Base-by-base conservation (phyloP, 2,797 vertebrate genomes). In the Pipistrellus nathusii region DNA sequence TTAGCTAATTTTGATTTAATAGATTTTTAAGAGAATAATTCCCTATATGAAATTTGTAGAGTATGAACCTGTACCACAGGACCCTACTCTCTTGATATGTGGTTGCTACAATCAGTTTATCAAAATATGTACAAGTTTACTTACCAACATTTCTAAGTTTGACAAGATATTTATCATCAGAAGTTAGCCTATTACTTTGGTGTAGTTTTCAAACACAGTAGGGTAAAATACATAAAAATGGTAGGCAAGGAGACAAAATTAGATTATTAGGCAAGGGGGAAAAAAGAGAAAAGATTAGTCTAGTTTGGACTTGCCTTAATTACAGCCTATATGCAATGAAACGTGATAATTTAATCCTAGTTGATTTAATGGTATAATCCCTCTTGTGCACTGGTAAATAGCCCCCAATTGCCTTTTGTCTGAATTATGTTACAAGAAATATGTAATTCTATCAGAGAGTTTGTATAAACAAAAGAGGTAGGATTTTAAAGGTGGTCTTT, bases 301-400 rank as follows among this genome's bases (percentile, higher is more conserved):
- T 85, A 81, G 83, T 89, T 96, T 90, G 91, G 53, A 95, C 89
- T 93, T 97, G 95, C 82, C 85, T 91, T 97, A 95, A 95, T 94
- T 87, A 94, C n/a, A 96, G 69, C 51, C 90, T 84, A 64, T 17
- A 25, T 48, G 46, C 88, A 77, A 53, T 84, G 59, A 95, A 95
- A 92, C 77, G 78, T 88, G 82, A 91, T 93, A 84, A 96, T 96
- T 93, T 82, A 69, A 96, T 82, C 66, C 53, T 57, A 27, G 85
- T 93, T 92, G 87, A 93, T 91, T 96, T 89, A 96, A 91, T 88
- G 51, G 57, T 48, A 83, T 95, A 96, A 96, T 97, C 91, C 77
- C 25, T 66, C 69, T 93, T 88, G 88, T 89, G 57, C 44, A 89
- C 82, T 92, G 72, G 38, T 84, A 96, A 95, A 96, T 94, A 76